phyloP scores from a whole-genome alignment of 2,113 vertebrate genomes.

The Dendropsophus ebraccatus region DNA sequence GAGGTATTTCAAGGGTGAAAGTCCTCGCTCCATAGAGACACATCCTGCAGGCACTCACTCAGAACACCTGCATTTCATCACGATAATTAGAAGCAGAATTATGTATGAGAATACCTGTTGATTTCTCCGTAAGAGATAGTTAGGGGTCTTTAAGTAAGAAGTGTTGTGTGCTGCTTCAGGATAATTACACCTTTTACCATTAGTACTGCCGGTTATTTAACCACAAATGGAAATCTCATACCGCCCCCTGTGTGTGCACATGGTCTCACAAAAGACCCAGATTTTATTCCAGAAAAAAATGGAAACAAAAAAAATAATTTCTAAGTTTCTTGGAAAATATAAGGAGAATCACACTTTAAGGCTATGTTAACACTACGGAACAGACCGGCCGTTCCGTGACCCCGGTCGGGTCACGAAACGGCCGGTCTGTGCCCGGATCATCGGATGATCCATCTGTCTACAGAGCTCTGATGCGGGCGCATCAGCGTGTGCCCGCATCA shows the following conservation, averaged over 20 bases:
- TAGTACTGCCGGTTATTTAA: not conserved
- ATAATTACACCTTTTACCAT: slow-evolving; percentile 37
- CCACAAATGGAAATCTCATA: slow-evolving; percentile 5
- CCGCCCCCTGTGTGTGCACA: not conserved
- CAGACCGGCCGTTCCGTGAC: too few relatives aligned
- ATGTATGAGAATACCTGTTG: slow-evolving; percentile 23
- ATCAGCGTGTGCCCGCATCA: too few relatives aligned
- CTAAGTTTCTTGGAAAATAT: not conserved
- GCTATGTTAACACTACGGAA: too few relatives aligned
- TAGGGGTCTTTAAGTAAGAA: slow-evolving; percentile 26
- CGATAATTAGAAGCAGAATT: slow-evolving; percentile 27
- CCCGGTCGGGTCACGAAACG: too few relatives aligned
- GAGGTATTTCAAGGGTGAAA: slow-evolving; percentile 1
- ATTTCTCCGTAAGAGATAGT: slow-evolving; percentile 41
- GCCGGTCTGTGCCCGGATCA: too few relatives aligned
- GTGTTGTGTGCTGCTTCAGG: not conserved
- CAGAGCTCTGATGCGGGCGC: too few relatives aligned
- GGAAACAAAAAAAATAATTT: not conserved
- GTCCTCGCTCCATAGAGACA: not conserved
- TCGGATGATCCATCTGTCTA: too few relatives aligned
- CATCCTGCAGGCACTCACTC: not conserved
- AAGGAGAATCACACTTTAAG: too few relatives aligned
- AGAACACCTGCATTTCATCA: slow-evolving; percentile 25
- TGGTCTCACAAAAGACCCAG: too few relatives aligned
- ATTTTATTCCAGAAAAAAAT: not conserved